Base-by-base conservation (phyloP, 2,797 vertebrate genomes). In the Cossypha dichroa region DNA sequence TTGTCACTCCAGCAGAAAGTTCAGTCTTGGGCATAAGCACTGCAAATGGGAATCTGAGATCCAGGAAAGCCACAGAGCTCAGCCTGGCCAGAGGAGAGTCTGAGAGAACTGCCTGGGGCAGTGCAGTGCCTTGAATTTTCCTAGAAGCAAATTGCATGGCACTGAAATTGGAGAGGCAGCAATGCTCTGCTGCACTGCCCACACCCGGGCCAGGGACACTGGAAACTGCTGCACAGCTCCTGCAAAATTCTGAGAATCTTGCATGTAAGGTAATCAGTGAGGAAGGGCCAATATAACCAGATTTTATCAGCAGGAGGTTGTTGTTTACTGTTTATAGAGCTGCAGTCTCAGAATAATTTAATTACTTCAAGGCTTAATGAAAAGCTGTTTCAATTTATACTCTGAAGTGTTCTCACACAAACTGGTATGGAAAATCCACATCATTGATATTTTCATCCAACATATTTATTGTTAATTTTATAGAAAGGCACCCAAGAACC, bases 121-220 rank as follows among this genome's bases (percentile, higher is more conserved):
- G 66, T 41, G 63, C 77, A 79, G 80, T 18, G 67, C 88, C 74
- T 34, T 60, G 60, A 6, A 49, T 82, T 76, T 73, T 56, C 94
- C 94, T 82, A 52, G 83, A 48, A 94, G 90, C 92, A 81, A 92
- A 93, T 0, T 36, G 93, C 90, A 59, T 25, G 25, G 82, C 69
- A 9, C 6, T 86, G 92, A 86, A 94, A 92, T n/a, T 29, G 88
- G 85, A 97, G 93, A 85, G 76, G 23, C 63, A 72, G 66, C 69
- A 80, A 54, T 43, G 85, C 91, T 60, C 48, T 59, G 62, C 78
- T 73, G 81, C n/a, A 1, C 45, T 58, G 55, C 64, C 29, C 52
- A 15, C 6, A 68, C 14, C 15, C 25, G 38, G 70, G 28, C 43
- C 88, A 73, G 58, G 16, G 86, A 63, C 68, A 54, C 48, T 75